Conservation (phyloP, 2,888 invertebrate species). For the Parnassius orleans region DNA sequence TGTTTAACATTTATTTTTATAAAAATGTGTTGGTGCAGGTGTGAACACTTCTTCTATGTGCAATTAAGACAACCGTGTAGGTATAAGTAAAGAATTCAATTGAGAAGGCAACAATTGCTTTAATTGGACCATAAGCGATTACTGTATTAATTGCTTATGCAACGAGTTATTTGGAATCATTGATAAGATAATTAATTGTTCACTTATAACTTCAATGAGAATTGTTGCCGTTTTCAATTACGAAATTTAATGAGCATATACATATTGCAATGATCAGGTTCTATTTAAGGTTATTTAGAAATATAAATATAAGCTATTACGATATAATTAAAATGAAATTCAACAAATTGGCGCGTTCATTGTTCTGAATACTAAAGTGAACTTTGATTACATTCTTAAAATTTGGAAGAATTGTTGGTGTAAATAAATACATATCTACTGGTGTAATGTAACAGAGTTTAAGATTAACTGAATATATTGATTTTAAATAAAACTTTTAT, state of each 20-base stretch:
- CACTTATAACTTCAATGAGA: neutral
- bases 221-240: neutral
- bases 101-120: slow-evolving; percentile 3
- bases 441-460: slow-evolving; percentile 61
- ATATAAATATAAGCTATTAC: neutral
- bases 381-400: neutral
- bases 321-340: neutral
- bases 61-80: neutral
- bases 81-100: slow-evolving; percentile 1
- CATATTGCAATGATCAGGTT: neutral
- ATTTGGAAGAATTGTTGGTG: slow-evolving; percentile 49
- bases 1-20: slow-evolving; percentile 10
- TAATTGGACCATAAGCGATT: slow-evolving; percentile 6
- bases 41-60: neutral
- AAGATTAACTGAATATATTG: slow-evolving; percentile 65
- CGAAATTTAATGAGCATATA: neutral
- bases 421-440: slow-evolving; percentile 59
- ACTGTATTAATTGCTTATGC: neutral
- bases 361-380: neutral
- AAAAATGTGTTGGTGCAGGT: slow-evolving; percentile 6
- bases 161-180: neutral
- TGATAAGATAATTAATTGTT: slow-evolving; percentile 2
- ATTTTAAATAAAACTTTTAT: slow-evolving; percentile 44
- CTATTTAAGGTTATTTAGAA: neutral
- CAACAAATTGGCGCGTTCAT: neutral